Evolutionary conservation across 2,888 invertebrate species (phyloP).

Genomic region (Macropis europaea): DNA sequence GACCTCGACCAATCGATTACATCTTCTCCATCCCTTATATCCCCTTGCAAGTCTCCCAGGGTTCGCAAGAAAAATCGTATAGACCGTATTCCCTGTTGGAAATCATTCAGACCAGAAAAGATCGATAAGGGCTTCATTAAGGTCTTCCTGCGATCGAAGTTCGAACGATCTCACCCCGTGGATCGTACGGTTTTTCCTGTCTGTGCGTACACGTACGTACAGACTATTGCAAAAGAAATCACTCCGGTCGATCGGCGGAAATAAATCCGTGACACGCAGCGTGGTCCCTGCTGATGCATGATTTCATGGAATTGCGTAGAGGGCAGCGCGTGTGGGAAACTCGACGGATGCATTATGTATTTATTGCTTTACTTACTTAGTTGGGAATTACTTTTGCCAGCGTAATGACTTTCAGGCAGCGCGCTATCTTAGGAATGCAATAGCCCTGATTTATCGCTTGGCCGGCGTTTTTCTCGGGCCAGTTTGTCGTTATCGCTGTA

Average conservation of each 20-base stretch:
- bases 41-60: too few relatives aligned
- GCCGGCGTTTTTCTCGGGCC: conserved; percentile 60
- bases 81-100: too few relatives aligned
- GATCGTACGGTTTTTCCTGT: too few relatives aligned
- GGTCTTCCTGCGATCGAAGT: too few relatives aligned
- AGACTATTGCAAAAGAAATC: conserved; percentile 30
- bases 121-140: too few relatives aligned
- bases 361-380: conserved; percentile 77
- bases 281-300: conserved; percentile 68
- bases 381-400: conserved; percentile 75
- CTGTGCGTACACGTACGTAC: too few relatives aligned
- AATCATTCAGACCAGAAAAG: too few relatives aligned
- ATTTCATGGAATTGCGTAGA: conserved; percentile 72
- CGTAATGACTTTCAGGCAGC: conserved; percentile 73
- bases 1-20: too few relatives aligned
- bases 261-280: conserved; percentile 67
- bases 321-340: conserved; percentile 71
- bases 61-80: too few relatives aligned
- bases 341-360: conserved; percentile 77
- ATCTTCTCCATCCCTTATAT: too few relatives aligned
- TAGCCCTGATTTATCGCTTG: conserved; percentile 68
- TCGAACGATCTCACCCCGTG: too few relatives aligned
- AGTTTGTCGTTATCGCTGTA: conserved; percentile 61
- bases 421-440: conserved; percentile 69
- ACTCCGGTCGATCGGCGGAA: conserved; percentile 59